Evolutionary conservation across 1,140 invertebrate genomes (phyloP).

Genomic region (Elymnias hypermnestra): DNA sequence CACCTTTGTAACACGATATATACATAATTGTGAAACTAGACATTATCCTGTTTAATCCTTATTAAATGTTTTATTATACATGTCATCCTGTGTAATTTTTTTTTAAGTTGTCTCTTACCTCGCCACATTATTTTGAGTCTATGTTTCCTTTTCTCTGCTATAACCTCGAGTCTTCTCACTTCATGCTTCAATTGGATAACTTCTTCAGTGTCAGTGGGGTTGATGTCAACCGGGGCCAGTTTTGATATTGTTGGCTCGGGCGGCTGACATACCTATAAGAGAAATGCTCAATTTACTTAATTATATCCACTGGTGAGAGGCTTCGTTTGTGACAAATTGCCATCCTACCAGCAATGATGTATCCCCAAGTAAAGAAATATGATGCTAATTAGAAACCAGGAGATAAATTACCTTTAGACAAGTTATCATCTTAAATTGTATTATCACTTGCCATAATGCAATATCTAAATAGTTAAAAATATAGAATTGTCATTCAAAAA

Average conservation of each 20-base stretch:
- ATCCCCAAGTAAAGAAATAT: background rate
- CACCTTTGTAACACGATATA: too few species aligned
- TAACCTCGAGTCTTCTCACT: constrained; percentile 42
- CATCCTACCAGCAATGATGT: too few species aligned
- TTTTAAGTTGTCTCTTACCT: constrained; percentile 28
- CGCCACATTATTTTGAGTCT: constrained; percentile 42
- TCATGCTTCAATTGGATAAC: constrained; percentile 46
- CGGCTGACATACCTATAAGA: constrained; percentile 43
- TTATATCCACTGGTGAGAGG: too few species aligned
- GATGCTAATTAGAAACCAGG: too few species aligned
- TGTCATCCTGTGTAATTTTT: constrained; percentile 40
- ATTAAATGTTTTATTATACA: constrained; percentile 45
- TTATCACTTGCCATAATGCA: too few species aligned
- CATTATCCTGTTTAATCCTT: constrained; percentile 29
- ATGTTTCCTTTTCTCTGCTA: constrained; percentile 42
- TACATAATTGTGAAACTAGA: too few species aligned
- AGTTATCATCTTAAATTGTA: too few species aligned
- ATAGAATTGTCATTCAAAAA: too few species aligned
- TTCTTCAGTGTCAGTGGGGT: constrained; percentile 40
- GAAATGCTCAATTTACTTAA: background rate
- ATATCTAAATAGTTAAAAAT: too few species aligned
- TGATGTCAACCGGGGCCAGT: constrained; percentile 30
- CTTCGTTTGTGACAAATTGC: too few species aligned
- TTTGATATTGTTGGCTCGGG: constrained; percentile 39
- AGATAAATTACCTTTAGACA: too few species aligned